Conservation (phyloP, 2,797 vertebrate genomes). For the Pantherophis vulpinus region DNA sequence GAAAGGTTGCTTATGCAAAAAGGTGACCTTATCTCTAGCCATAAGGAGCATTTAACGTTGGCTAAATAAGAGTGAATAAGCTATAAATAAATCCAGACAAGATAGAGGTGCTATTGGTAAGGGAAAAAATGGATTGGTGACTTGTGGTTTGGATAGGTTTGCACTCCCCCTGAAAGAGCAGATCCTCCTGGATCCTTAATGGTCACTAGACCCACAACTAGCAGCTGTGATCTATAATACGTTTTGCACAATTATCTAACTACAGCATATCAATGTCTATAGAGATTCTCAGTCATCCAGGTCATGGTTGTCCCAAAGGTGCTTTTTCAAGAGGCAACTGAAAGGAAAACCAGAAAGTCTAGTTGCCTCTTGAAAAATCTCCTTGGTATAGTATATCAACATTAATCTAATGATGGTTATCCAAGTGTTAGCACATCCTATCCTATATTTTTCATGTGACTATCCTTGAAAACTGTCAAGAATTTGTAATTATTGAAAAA, state of each 20-base stretch:
- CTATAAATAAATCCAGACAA: not conserved
- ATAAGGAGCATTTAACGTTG: not conserved
- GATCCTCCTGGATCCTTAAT: not conserved
- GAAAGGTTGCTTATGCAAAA: not conserved
- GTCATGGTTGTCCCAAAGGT: too few relatives aligned
- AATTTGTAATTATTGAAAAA: not conserved
- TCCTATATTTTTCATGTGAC: not conserved
- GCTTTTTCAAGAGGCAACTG: too few relatives aligned
- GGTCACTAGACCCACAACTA: not conserved
- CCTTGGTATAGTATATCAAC: not conserved
- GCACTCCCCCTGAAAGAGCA: not conserved
- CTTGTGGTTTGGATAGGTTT: not conserved
- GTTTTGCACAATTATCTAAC: not conserved
- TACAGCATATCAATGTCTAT: not conserved
- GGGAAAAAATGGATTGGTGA: not conserved
- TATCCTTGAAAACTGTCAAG: not conserved
- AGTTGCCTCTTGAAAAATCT: too few relatives aligned
- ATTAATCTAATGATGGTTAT: not conserved
- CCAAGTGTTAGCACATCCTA: not conserved
- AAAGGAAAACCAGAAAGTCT: too few relatives aligned
- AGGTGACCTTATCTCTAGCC: not conserved
- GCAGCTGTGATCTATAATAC: not conserved
- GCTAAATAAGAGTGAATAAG: not conserved
- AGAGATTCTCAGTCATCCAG: too few relatives aligned
- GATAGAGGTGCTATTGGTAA: not conserved